A percentile compares a stretch with the other conserved stretches of the same genome.
phyloP scores from a whole-genome alignment of 1,140 invertebrate genomes.

The Magallana gigas region DNA sequence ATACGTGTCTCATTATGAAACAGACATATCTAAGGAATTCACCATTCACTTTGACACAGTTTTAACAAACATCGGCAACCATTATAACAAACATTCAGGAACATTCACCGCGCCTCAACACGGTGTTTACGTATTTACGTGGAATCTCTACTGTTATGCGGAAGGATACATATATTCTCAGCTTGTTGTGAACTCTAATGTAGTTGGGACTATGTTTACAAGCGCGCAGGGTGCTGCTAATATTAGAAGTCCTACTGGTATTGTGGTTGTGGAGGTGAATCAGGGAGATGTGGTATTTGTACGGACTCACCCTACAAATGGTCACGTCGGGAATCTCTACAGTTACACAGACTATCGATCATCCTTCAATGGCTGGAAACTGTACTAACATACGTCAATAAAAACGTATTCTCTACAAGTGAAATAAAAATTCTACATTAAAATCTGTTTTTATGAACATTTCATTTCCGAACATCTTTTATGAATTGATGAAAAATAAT shows the following conservation, averaged over 20 bases:
- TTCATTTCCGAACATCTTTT: too few species aligned
- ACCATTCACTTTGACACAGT: slow-evolving; percentile 35
- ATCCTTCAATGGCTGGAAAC: not conserved
- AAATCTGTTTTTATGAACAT: too few species aligned
- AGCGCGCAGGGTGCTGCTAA: not conserved
- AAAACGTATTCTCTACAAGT: too few species aligned
- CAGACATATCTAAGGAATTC: not conserved
- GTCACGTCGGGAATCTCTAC: not conserved
- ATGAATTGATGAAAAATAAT: too few species aligned
- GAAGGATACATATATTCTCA: not conserved
- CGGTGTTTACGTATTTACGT: slow-evolving; percentile 23
- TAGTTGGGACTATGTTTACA: not conserved
- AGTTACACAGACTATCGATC: not conserved
- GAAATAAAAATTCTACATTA: too few species aligned
- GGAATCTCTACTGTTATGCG: not conserved
- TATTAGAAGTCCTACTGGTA: not conserved
- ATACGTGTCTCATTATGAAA: not conserved
- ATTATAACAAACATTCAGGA: slow-evolving; percentile 32
- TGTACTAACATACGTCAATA: too few species aligned
- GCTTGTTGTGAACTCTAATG: not conserved
- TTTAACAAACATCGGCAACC: slow-evolving; percentile 27
- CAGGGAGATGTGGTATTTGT: not conserved
- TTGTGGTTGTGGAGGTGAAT: not conserved
- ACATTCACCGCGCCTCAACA: not conserved
- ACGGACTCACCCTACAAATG: not conserved